Conservation (phyloP, 2,113 vertebrate species). For the Pithys albifrons region DNA sequence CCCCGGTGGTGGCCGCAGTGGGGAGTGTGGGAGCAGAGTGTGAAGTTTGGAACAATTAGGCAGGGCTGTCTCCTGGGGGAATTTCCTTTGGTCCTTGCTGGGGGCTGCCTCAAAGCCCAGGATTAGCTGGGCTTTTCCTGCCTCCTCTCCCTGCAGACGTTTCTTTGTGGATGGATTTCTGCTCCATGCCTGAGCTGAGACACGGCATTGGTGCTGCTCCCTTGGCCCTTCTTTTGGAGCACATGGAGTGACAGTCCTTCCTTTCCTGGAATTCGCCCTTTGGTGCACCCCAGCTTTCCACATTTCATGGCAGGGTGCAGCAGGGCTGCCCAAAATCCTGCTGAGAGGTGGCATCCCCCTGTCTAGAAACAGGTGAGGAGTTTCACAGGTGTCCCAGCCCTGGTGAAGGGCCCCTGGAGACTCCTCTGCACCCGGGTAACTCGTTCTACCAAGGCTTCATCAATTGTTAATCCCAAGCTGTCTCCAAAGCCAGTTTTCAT, state of each 20-base stretch:
- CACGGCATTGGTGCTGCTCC: fast-evolving
- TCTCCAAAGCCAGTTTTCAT: background rate
- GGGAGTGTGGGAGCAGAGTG: background rate
- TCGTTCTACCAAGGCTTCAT: background rate
- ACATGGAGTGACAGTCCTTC: background rate
- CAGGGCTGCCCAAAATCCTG: background rate
- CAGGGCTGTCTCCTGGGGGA: background rate
- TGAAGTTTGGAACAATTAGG: background rate
- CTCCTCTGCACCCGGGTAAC: background rate
- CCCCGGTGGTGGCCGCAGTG: background rate
- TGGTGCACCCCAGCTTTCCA: background rate
- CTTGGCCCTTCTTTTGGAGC: background rate
- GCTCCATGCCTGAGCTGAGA: fast-evolving
- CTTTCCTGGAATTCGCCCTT: background rate
- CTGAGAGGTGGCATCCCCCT: background rate
- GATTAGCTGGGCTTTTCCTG: background rate
- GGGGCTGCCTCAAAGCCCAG: background rate
- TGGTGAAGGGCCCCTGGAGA: background rate
- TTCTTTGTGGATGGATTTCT: background rate
- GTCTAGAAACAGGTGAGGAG: background rate
- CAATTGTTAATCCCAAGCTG: background rate
- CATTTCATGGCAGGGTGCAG: background rate
- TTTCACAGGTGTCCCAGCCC: fast-evolving
- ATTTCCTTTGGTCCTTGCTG: background rate
- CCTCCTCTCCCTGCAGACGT: background rate